These are phyloP conservation scores for Xenentodon cancila DNA, from an alignment of 2,797 vertebrate genomes.

Conservation along the genomic window DNA sequence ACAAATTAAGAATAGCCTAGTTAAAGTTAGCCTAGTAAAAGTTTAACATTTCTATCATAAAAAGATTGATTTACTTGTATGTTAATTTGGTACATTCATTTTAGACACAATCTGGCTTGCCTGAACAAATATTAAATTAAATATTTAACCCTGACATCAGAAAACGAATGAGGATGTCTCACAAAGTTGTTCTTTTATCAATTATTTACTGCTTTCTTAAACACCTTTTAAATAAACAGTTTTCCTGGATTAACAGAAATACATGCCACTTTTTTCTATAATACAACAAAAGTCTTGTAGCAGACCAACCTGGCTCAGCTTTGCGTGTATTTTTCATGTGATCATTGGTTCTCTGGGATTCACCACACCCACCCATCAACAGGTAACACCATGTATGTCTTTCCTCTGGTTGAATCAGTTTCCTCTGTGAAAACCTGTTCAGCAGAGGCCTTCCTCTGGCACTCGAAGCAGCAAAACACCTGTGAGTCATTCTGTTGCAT, in stretches of 20 bases:
- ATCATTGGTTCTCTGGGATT: constrained; percentile 27
- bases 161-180: not conserved
- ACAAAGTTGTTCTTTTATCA: not conserved
- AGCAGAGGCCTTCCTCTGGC: constrained; percentile 60
- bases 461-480: constrained; percentile 37
- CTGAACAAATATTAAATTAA: too few relatives aligned
- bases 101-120: too few relatives aligned
- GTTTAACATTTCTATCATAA: too few relatives aligned
- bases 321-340: constrained; percentile 9
- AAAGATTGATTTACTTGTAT: too few relatives aligned
- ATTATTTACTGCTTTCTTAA: too few relatives aligned
- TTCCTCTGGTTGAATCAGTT: constrained; percentile 56
- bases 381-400: constrained; percentile 72
- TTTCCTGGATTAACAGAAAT: too few relatives aligned
- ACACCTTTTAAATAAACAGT: too few relatives aligned
- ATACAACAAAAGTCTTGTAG: constrained; percentile 19
- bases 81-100: too few relatives aligned
- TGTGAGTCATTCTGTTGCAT: constrained; percentile 61
- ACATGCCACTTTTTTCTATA: constrained; percentile 10
- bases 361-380: constrained; percentile 29
- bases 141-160: not conserved
- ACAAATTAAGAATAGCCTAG: too few relatives aligned
- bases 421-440: constrained; percentile 34
- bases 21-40: too few relatives aligned
- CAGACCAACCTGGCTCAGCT: constrained; percentile 5